Evolutionary conservation across 2,888 invertebrate species (phyloP).

Genomic region (Helicoverpa assulta): DNA sequence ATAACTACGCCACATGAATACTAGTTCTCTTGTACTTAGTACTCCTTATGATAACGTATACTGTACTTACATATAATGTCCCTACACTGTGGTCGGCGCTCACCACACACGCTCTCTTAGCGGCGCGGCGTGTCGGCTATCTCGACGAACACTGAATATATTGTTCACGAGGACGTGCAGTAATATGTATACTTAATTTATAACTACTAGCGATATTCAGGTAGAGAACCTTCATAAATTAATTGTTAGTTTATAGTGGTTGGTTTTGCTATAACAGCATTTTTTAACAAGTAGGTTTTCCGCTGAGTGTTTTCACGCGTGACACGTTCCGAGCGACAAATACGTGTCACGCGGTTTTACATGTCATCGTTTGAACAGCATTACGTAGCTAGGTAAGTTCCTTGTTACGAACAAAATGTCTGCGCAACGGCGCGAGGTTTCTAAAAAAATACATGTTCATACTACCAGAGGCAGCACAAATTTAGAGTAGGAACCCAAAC

Average conservation of each 20-base stretch:
- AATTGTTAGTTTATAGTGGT: background rate
- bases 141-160: slow-evolving; percentile 11
- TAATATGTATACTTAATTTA: slow-evolving; percentile 7
- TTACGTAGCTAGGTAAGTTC: too few relatives aligned
- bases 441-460: too few relatives aligned
- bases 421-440: too few relatives aligned
- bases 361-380: too few relatives aligned
- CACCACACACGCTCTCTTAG: slow-evolving; percentile 13
- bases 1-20: slow-evolving; percentile 6
- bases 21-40: slow-evolving; percentile 6
- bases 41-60: slow-evolving; percentile 12
- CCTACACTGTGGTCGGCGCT: slow-evolving; percentile 6
- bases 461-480: too few relatives aligned
- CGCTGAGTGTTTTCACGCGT: too few relatives aligned
- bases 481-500: too few relatives aligned
- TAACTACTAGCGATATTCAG: background rate
- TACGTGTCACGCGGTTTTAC: too few relatives aligned
- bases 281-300: too few relatives aligned
- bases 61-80: slow-evolving; percentile 1
- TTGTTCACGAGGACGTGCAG: slow-evolving; percentile 2
- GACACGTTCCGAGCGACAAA: too few relatives aligned
- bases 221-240: background rate
- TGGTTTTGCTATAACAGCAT: too few relatives aligned
- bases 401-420: too few relatives aligned
- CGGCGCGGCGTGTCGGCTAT: slow-evolving; percentile 6